Evolutionary conservation across 2,113 vertebrate species (phyloP), one percentile per base, ranked within the genome.

Genomic region (Zapus hudsonius): DNA sequence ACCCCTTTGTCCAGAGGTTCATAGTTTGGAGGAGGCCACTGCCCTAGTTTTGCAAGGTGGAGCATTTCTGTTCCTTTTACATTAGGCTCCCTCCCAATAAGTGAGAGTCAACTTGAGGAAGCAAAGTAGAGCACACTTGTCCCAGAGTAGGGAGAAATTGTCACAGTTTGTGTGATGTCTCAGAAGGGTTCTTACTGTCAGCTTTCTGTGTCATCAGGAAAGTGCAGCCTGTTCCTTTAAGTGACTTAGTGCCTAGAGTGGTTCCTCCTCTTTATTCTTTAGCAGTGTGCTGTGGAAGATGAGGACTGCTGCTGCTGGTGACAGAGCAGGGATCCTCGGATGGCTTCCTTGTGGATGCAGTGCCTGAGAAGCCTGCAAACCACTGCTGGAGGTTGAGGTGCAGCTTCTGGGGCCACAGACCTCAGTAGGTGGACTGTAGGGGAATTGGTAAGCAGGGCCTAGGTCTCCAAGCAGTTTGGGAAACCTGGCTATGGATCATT

Each of bases 81-180:
- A 40, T 89, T n/a, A 59, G 40, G 33, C 7, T 74, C 10, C 38
- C 27, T 84, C 29, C 20, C 29, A 61, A 64, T n/a, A n/a, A 44
- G 36, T 88, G 36, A 90, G 81, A 57, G 42, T 31, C 36, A 29
- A 59, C 66, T 19, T 90, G 74, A 52, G 74, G 22, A 70, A 90
- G 72, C 22, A 29, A 59, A 76, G 55, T 61, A 29, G 80, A 40
- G n/a, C n/a, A n/a, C n/a, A n/a, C n/a, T n/a, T 86, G 55, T 29
- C 36, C 20, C 7, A 23, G 70, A 70, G 33, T 10, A 2, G 57
- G 38, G 44, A 72, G 27, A 74, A 76, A 61, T 27, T 4, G 31
- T 84, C 47, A 55, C 25, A n/a, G 63, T 86, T 87, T 66, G 69
- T 67, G 73, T 92, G 44, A 82, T 95, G 52, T 74, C 59, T 88